These are phyloP conservation scores for Cephus runcator DNA, from an alignment of 2,888 invertebrate genomes.

Conservation along the genomic window DNA sequence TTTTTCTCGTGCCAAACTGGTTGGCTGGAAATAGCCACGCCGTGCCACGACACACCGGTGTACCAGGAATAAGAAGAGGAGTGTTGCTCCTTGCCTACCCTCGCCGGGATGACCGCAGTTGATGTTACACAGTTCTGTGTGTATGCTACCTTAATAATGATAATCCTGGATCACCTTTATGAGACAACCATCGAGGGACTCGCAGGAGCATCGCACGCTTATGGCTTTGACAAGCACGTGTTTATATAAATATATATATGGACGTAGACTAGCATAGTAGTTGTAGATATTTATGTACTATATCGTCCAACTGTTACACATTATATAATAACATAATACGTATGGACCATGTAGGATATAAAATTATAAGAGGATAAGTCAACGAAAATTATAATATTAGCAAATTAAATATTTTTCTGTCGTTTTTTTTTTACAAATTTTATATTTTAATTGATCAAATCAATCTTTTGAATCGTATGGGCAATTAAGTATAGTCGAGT, in stretches of 20 bases:
- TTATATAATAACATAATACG: background rate
- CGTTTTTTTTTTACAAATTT: background rate
- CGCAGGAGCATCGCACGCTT: constrained; percentile 2
- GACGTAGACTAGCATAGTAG: background rate
- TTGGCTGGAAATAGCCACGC: constrained; percentile 19
- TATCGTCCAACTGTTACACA: background rate
- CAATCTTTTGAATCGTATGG: background rate
- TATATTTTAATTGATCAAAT: background rate
- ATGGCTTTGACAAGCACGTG: background rate
- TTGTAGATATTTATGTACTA: background rate
- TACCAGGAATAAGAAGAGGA: background rate
- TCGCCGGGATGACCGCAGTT: background rate
- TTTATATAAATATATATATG: background rate
- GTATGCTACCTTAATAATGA: constrained; percentile 1
- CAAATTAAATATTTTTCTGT: background rate
- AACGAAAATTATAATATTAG: background rate
- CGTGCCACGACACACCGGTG: background rate
- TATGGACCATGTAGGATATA: background rate
- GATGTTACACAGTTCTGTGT: background rate
- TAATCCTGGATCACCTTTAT: background rate
- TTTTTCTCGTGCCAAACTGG: constrained; percentile 21
- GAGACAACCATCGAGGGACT: background rate
- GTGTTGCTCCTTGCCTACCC: background rate
- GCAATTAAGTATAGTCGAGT: background rate
- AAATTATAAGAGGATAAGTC: background rate